Evolutionary conservation across 2,797 vertebrate species (phyloP).

Genomic region (Iguana delicatissima): DNA sequence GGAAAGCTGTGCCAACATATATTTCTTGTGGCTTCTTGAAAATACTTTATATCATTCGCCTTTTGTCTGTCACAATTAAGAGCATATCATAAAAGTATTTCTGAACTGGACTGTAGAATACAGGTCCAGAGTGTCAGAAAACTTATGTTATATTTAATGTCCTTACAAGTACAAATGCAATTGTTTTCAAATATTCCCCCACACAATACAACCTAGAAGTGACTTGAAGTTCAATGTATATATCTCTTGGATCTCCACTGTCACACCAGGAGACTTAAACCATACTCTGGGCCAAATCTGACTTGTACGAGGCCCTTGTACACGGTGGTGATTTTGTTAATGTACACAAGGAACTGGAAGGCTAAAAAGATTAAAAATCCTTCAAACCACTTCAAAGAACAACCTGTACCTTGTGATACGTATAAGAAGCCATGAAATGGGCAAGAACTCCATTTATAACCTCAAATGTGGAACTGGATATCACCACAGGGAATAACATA

Average conservation of each 20-base stretch:
- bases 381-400: too few relatives aligned
- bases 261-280: not conserved
- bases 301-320: not conserved
- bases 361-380: too few relatives aligned
- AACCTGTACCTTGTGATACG: too few relatives aligned
- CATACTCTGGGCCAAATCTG: not conserved
- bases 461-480: too few relatives aligned
- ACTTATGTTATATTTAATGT: not conserved
- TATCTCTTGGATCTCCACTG: not conserved
- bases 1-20: conserved; percentile 16
- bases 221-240: not conserved
- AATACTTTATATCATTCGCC: conserved; percentile 56
- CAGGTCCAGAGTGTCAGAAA: not conserved
- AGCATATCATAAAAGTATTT: not conserved
- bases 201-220: not conserved
- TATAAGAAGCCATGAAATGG: too few relatives aligned
- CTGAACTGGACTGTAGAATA: not conserved
- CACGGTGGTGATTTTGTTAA: too few relatives aligned
- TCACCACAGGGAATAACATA: too few relatives aligned
- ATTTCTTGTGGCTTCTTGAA: conserved; percentile 46
- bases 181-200: not conserved
- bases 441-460: too few relatives aligned
- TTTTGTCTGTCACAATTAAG: conserved; percentile 33
- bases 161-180: not conserved
- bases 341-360: too few relatives aligned